These are phyloP conservation scores for Nymphalis io DNA, from an alignment of 1,140 invertebrate genomes.

Conservation along the genomic window DNA sequence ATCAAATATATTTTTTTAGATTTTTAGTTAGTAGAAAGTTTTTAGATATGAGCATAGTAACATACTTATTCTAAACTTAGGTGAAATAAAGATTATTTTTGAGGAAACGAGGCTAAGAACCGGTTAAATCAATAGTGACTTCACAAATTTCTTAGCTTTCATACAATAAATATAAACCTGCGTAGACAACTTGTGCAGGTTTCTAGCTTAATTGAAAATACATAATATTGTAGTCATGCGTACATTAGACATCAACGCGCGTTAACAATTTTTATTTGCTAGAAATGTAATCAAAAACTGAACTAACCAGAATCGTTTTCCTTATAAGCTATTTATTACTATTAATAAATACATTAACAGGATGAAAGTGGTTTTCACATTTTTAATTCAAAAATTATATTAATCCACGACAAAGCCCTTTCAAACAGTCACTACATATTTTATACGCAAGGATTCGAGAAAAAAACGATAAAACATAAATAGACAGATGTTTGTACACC, in stretches of 20 bases:
- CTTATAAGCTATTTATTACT: no score
- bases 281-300: background rate
- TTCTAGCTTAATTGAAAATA: background rate
- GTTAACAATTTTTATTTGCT: background rate
- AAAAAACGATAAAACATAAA: constrained; percentile 8
- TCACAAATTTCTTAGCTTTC: constrained; percentile 29
- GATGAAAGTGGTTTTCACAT: no score
- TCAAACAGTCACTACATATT: background rate
- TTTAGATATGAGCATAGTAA: no score
- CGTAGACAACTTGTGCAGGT: background rate
- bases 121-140: constrained; percentile 33
- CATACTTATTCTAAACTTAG: background rate
- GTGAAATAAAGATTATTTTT: constrained; percentile 28
- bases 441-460: background rate
- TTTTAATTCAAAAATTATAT: no score
- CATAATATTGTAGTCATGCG: constrained; percentile 12
- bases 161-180: constrained; percentile 12
- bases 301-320: no score
- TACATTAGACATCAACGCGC: constrained; percentile 27
- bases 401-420: background rate
- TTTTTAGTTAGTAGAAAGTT: no score
- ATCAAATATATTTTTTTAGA: no score
- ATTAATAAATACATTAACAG: no score
- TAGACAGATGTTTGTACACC: constrained; percentile 27
- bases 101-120: constrained; percentile 28